phyloP scores from a whole-genome alignment of 2,888 invertebrate genomes.

The Brachyopa scutellaris region DNA sequence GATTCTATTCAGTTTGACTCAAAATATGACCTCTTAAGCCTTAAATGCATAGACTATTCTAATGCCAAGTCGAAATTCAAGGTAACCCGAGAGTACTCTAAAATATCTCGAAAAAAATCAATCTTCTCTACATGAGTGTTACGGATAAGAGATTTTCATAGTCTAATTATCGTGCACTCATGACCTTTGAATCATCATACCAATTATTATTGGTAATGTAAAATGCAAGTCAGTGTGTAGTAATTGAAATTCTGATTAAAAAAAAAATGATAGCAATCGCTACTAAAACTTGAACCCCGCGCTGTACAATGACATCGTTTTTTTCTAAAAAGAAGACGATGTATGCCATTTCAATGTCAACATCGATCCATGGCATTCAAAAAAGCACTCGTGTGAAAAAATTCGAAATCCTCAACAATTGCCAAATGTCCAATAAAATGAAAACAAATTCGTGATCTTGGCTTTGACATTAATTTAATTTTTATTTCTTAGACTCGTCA shows the following conservation, averaged over 20 bases:
- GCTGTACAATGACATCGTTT: conserved; percentile 22
- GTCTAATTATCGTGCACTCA: not conserved
- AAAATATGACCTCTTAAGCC: too few relatives aligned
- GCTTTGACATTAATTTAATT: conserved; percentile 45
- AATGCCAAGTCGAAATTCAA: too few relatives aligned
- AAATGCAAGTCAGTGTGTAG: not conserved
- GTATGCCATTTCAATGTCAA: conserved; percentile 24
- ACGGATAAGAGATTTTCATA: not conserved
- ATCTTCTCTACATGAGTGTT: too few relatives aligned
- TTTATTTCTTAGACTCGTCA: not conserved
- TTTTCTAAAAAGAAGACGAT: not conserved
- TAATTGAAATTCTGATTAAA: not conserved
- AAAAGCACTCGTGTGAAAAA: not conserved
- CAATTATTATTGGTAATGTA: not conserved
- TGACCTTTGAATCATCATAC: not conserved
- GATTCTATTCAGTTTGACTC: too few relatives aligned
- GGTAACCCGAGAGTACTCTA: too few relatives aligned
- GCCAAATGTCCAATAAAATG: conserved; percentile 14
- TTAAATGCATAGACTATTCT: too few relatives aligned
- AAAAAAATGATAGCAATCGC: too few relatives aligned
- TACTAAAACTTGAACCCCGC: not conserved
- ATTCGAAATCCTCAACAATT: conserved; percentile 37
- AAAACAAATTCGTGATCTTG: conserved; percentile 32
- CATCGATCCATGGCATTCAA: not conserved
- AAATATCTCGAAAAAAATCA: too few relatives aligned